Conservation (phyloP, 2,113 vertebrate species). For the Caloenas nicobarica region DNA sequence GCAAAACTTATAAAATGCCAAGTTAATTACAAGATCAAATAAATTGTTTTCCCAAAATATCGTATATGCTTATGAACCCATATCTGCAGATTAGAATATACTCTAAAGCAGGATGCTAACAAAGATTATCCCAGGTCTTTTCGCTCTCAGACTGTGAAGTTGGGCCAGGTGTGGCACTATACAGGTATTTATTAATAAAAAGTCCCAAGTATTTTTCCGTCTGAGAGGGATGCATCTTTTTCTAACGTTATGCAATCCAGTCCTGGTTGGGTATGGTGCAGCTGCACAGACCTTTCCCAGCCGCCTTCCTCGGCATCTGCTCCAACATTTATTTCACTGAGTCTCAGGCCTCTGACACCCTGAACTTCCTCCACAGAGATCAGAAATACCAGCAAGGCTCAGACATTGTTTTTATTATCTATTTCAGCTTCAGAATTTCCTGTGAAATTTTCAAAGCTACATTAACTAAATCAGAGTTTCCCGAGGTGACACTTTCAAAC, state of each 20-base stretch:
- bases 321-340: background rate
- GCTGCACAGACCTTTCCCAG: constrained; percentile 23
- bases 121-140: background rate
- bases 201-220: constrained; percentile 30
- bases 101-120: background rate
- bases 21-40: background rate
- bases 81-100: background rate
- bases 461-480: background rate
- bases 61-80: accelerated
- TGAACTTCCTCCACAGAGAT: constrained; percentile 22
- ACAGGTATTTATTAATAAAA: background rate
- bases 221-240: background rate
- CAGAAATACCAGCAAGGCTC: constrained; percentile 7
- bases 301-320: background rate
- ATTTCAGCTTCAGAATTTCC: constrained; percentile 5
- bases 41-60: background rate
- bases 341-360: constrained; percentile 21
- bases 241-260: background rate
- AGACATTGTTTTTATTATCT: constrained; percentile 17
- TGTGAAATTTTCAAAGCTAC: background rate
- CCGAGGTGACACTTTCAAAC: background rate
- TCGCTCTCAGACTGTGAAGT: background rate
- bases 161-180: background rate
- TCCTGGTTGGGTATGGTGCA: background rate
- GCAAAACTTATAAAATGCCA: background rate